Base-by-base conservation (phyloP, 2,113 vertebrate genomes). In the Ranitomeya variabilis region DNA sequence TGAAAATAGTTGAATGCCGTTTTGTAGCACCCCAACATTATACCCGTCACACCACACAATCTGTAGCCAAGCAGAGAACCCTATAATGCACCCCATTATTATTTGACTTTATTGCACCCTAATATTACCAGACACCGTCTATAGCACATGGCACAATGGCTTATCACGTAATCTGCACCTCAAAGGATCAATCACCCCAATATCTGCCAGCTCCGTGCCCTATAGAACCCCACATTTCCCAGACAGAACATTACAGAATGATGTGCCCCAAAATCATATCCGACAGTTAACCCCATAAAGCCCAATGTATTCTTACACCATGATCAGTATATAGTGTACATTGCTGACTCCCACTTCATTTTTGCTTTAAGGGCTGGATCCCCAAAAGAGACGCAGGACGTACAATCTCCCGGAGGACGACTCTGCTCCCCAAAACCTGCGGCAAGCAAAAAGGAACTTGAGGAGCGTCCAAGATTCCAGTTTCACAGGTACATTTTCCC, bases 361-460 rank as follows among this genome's bases (percentile, higher is more conserved):
- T 83, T 4, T 74, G 71, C 71, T 74, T 37, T 45, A 26, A 62
- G 79, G 79, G 59, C 23, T 45, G 57, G 80, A 62, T 45, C 80
- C 79, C 26, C 31, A 37, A 83, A 83, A 45, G 59, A 83, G 18
- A 83, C 15, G 7, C 59, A 45, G 60, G 23, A 77, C 19, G 21
- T n/a, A 54, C 45, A n/a, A 79, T 10, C 18, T 19, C 16, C 45
- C 10, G 18, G 18, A 79, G 45, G 45, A 77, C 15, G 19, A 77
- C 74, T 71, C 26, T 77, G 73, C 16, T 18, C 31, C 73, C 64
- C 18, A 59, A 66, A 85, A 85, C 21, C 14, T 37, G 23, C n/a
- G 37, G n/a, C 67, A 74, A 23, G 69, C 16, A 10, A 74, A 16
- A 57, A 7, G 12, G 16, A 45, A 57, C 64, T 26, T 15, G 64